phyloP scores from a whole-genome alignment of 1,140 invertebrate genomes.

The Trachymyrmex cornetzi region DNA sequence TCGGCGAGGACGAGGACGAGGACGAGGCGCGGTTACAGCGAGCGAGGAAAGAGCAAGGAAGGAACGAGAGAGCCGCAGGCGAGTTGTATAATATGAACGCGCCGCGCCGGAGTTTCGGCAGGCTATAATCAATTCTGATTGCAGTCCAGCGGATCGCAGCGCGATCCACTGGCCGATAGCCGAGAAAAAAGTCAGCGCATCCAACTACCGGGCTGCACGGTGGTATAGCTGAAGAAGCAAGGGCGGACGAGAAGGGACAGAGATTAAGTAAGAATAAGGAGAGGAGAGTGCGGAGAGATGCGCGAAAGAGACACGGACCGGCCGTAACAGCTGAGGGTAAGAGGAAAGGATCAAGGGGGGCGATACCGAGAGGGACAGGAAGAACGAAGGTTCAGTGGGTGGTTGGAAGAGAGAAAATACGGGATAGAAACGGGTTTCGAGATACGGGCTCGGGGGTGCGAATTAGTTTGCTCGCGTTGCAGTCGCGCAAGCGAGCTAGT shows the following conservation, averaged over 20 bases:
- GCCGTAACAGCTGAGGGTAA: no score
- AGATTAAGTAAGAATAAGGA: conserved; percentile 52
- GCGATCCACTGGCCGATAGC: conserved; percentile 85
- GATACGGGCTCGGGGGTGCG: conserved; percentile 26
- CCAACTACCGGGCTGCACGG: conserved; percentile 82
- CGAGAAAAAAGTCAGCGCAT: conserved; percentile 81
- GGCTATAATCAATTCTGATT: conserved; percentile 87
- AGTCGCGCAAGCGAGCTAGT: not conserved
- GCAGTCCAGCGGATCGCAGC: conserved; percentile 82
- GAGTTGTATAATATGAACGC: conserved; percentile 85
- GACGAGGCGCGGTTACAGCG: conserved; percentile 57
- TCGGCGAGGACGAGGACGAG: conserved; percentile 53
- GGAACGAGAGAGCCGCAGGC: conserved; percentile 77
- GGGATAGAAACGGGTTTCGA: conserved; percentile 26
- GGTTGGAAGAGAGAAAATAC: conserved; percentile 39
- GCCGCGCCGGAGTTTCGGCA: conserved; percentile 85
- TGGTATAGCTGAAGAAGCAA: conserved; percentile 42
- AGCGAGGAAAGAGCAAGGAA: conserved; percentile 69
- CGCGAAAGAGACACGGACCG: conserved; percentile 28
- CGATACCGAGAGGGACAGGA: not conserved
- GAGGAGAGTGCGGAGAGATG: not conserved
- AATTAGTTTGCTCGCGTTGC: not conserved
- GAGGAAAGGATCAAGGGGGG: conserved; percentile 1
- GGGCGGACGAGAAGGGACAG: conserved; percentile 44
- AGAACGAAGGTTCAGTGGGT: not conserved